Evolutionary conservation across 2,888 invertebrate species (phyloP), one percentile per base, ranked within the genome.

Genomic region (Cloeon dipterum): DNA sequence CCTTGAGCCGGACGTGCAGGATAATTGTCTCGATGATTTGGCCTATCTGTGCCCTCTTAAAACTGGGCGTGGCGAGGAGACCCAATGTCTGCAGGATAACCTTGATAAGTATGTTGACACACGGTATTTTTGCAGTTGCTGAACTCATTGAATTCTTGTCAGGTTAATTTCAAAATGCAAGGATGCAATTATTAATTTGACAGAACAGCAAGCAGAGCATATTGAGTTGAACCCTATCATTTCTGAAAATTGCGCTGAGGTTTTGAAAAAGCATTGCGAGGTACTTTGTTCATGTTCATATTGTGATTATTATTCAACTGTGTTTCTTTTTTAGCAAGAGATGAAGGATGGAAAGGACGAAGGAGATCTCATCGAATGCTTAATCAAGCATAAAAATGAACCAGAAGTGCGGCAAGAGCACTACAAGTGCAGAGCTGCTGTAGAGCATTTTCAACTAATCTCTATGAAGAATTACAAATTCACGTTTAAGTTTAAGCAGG

Each of bases 391-490:
- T 54, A 96, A 94, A 59, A 86, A 86, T 54, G 77, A 85, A 47
- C 70, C 75, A 4, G 72, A 78, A 49, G 68, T 86, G 49, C 72
- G 76, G 48, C 65, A 70, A 14, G 76, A 78, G 51, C 50, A 49
- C 18, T 61, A 59, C 42, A 86, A 89, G 55, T 96, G 96, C 56
- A 68, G 78, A 43, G 82, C 83, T 25, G 88, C 89, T 41, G 78
- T 98, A 35, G 94, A 96, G 58, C 96, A 98, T 61, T 91, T 93
- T 52, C 96, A 98, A 58, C 63, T 98, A 41, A 79, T 93, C 42
- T 78, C 86, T 3, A 55, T 96, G 44, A 86, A 91, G 55, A 86
- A 88, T 58, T 91, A 86, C 56, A 77, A 76, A 48, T 96, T 94
- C 53, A 85, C 82, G 2, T 79, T 77, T 49, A 86, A 86, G 55